Evolutionary conservation across 2,113 vertebrate genomes (phyloP).

Genomic region (Melanotaenia duboulayi): DNA sequence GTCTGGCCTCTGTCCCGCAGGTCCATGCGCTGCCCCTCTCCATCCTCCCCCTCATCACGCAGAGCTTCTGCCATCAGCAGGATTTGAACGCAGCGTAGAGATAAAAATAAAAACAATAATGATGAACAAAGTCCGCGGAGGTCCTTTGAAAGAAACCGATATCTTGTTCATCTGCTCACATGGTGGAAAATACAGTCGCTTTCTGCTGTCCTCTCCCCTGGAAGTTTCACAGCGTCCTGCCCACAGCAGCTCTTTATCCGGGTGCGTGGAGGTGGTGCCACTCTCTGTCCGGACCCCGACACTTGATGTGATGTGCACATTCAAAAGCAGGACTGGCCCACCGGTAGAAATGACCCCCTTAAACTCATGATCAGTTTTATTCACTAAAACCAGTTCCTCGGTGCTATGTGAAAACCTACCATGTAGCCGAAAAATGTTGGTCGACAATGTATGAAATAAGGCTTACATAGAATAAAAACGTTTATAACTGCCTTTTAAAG

Average conservation of each 20-base stretch:
- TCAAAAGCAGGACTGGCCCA: background rate
- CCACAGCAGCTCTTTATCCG: background rate
- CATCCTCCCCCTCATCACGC: conserved; percentile 76
- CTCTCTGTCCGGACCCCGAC: conserved; percentile 11
- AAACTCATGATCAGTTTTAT: too few relatives aligned
- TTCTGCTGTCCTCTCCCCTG: background rate
- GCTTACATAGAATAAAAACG: too few relatives aligned
- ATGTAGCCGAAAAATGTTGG: too few relatives aligned
- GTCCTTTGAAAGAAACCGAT: background rate
- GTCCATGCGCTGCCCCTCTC: conserved; percentile 81
- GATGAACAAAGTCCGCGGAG: background rate
- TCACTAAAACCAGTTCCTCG: background rate
- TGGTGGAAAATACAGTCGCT: background rate
- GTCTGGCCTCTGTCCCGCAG: conserved; percentile 79
- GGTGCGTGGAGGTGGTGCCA: conserved; percentile 44
- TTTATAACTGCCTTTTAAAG: too few relatives aligned
- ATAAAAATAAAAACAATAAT: background rate
- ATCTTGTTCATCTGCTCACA: background rate
- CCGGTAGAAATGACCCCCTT: background rate
- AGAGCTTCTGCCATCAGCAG: conserved; percentile 87
- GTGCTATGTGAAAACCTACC: too few relatives aligned
- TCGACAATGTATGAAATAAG: too few relatives aligned
- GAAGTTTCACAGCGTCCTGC: conserved; percentile 15
- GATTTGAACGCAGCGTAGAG: background rate
- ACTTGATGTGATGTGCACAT: background rate